Conservation (phyloP, 2,113 vertebrate species). For the Pimephales promelas region DNA sequence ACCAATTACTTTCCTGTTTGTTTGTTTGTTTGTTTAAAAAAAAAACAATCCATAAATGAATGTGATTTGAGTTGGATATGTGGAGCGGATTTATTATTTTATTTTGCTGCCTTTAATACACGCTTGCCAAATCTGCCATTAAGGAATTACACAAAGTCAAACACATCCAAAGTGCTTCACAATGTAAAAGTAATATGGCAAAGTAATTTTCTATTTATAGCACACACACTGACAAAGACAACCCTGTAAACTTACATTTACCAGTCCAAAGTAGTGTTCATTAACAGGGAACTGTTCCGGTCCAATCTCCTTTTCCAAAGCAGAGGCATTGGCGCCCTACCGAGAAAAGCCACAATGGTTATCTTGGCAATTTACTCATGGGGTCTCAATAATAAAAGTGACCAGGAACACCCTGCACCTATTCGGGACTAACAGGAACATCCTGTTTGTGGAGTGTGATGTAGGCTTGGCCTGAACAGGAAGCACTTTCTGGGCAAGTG, state of each 20-base stretch:
- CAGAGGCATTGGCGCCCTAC: constrained; percentile 95
- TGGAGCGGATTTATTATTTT: not conserved
- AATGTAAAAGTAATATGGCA: not conserved
- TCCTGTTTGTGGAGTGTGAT: constrained; percentile 40
- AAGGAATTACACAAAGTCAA: not conserved
- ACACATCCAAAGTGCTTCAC: not conserved
- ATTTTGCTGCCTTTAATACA: not conserved
- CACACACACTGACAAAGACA: not conserved
- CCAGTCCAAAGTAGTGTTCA: constrained; percentile 93
- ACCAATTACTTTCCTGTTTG: not conserved
- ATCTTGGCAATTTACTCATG: not conserved
- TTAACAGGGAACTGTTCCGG: constrained; percentile 94
- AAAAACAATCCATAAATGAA: too few relatives aligned
- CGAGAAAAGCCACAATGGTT: constrained; percentile 48
- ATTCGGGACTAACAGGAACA: constrained; percentile 30
- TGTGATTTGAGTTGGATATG: not conserved
- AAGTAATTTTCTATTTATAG: constrained; percentile 36
- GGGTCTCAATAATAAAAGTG: constrained; percentile 1
- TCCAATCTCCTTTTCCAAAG: constrained; percentile 98
- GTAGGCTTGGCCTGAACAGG: constrained; percentile 19
- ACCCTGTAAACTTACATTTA: constrained; percentile 82
- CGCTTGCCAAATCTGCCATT: not conserved
- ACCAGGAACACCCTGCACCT: constrained; percentile 1
- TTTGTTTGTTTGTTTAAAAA: not conserved
- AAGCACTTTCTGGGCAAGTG: constrained; percentile 17